phyloP scores from a whole-genome alignment of 1,140 invertebrate genomes.

The Scaptodrosophila lebanonensis region DNA sequence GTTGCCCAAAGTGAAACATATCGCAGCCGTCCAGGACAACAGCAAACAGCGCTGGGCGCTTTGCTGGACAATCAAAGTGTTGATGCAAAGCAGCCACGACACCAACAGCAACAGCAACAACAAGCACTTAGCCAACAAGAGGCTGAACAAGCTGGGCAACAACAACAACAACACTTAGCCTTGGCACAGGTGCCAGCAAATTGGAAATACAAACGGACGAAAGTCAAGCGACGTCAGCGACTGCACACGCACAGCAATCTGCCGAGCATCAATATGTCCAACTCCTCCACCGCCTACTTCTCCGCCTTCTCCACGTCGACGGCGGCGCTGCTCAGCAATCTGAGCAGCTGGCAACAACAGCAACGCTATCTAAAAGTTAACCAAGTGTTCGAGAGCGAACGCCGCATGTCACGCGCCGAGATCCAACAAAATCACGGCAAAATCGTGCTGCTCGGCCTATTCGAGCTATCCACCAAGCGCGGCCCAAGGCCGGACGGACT shows the following conservation, averaged over 20 bases:
- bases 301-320: conserved; percentile 12
- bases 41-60: no score
- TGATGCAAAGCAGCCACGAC: no score
- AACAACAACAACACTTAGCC: no score
- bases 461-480: conserved; percentile 83
- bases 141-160: no score
- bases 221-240: conserved; percentile 67
- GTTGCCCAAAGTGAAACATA: conserved; percentile 4
- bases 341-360: conserved; percentile 32
- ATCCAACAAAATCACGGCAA: conserved; percentile 67
- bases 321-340: conserved; percentile 4
- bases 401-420: conserved; percentile 58
- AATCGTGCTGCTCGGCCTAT: conserved; percentile 84
- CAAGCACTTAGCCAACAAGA: no score
- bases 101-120: no score
- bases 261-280: conserved; percentile 33
- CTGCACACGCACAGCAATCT: conserved; percentile 57
- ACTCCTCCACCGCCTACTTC: no score
- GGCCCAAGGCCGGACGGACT: conserved; percentile 82
- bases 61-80: no score
- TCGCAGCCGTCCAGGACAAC: conserved; percentile 16
- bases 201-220: conserved; percentile 55
- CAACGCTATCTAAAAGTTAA: conserved; percentile 70
- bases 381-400: conserved; percentile 69
- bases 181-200: conserved; percentile 18